Base-by-base conservation (phyloP, 1,140 invertebrate species). In the Planococcus citri region DNA sequence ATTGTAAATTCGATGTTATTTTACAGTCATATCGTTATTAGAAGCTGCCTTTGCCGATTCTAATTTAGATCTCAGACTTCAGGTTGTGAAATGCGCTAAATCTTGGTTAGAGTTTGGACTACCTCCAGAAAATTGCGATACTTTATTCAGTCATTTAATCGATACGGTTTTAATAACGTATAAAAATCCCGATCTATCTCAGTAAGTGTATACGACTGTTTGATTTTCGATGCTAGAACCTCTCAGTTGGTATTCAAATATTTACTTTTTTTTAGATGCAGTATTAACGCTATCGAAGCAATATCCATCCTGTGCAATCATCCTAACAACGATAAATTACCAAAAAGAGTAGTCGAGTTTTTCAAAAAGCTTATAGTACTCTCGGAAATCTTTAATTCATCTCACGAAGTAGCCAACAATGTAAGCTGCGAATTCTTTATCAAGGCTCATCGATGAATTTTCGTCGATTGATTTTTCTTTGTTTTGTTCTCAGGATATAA, bases 31-130 rank as follows among this genome's bases (percentile, higher is more conserved):
- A n/a, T 69, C 75, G 1, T 70, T 80, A 58, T 33, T 80, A 21
- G 71, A 74, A 10, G 41, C 70, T 14, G 69, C 70, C 9, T 27
- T 72, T n/a, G 21, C 27, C 1, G 64, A 69, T 21, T 6, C 64
- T 0, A 38, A 68, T 0, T 21, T 33, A 21, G 37, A 57, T 27
- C 21, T 64, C 25, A 24, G 20, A 25, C 4, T 64, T 2, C 60
- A 64, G 24, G 22, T 83, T 1, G 77, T 85, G 0, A 83, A 83
- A 74, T 87, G 85, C 75, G 82, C 85, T 20, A 80, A 79, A 29
- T 81, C 83, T 22, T 89, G 87, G 87, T 80, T 87, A 6, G 82
- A 84, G 70, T 80, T 83, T 71, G 79, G 80, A 1, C 78, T 78
- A n/a, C 76, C 78, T 10, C 78, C 78, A 75, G 70, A 51, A 6